phyloP scores from a whole-genome alignment of 1,140 invertebrate genomes.

The Trichonephila inaurata region DNA sequence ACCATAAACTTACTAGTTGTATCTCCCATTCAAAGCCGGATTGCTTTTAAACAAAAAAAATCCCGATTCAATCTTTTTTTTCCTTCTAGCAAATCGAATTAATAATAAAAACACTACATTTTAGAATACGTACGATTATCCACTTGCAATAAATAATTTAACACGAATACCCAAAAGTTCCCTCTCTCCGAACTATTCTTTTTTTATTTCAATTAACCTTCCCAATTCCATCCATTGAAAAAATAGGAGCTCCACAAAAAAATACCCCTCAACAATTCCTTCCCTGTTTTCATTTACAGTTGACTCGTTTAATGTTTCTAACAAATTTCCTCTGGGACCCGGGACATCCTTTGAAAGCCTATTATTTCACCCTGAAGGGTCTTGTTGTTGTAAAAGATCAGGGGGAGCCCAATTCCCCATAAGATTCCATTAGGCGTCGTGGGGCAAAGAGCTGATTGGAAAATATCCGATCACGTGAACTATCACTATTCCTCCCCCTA shows the following conservation, averaged over 20 bases:
- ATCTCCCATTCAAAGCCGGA: no score
- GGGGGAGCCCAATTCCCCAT: slow-evolving; percentile 42
- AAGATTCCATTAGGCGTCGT: slow-evolving; percentile 63
- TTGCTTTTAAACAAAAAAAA: no score
- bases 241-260: not conserved
- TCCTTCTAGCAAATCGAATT: no score
- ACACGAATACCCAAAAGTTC: not conserved
- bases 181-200: not conserved
- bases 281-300: slow-evolving; percentile 1
- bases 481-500: slow-evolving; percentile 21
- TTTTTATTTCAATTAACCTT: slow-evolving; percentile 10
- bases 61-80: no score
- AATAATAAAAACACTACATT: no score
- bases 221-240: not conserved
- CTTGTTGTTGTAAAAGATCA: slow-evolving; percentile 73
- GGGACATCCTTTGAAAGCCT: slow-evolving; percentile 43
- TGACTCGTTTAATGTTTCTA: slow-evolving; percentile 31
- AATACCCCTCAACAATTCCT: not conserved
- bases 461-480: slow-evolving; percentile 61
- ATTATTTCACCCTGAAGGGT: slow-evolving; percentile 59
- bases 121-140: no score
- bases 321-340: slow-evolving; percentile 63
- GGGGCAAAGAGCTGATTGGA: slow-evolving; percentile 48
- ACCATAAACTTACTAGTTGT: no score
- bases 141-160: no score